Evolutionary conservation across 2,113 vertebrate genomes (phyloP).

Genomic region (Loxodonta africana): DNA sequence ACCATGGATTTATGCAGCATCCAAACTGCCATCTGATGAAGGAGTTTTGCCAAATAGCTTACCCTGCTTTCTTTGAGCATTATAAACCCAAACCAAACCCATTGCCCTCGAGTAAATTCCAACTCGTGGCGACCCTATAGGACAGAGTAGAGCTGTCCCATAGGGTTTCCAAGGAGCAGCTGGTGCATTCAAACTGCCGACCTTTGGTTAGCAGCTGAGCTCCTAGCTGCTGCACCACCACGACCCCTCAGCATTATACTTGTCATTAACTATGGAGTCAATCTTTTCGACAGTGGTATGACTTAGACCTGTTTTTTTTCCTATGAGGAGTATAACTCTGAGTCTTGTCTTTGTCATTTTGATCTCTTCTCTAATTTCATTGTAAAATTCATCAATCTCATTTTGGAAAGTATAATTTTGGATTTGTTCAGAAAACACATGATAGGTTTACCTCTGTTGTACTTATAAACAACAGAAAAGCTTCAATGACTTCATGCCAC

Average conservation of each 20-base stretch:
- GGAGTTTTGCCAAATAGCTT: background rate
- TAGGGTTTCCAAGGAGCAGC: too few species aligned
- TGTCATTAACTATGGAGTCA: background rate
- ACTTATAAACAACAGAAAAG: conserved; percentile 48
- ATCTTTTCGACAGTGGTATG: background rate
- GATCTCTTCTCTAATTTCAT: background rate
- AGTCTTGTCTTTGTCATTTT: background rate
- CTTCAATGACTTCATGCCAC: background rate
- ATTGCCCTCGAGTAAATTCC: too few species aligned
- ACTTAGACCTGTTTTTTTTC: background rate
- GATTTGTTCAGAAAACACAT: conserved; percentile 5
- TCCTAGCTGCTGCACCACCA: too few species aligned
- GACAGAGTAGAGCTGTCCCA: too few species aligned
- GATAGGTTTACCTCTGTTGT: background rate
- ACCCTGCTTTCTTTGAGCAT: background rate
- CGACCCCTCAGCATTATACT: background rate
- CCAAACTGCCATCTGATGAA: background rate
- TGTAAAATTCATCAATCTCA: background rate
- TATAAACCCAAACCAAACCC: too few species aligned
- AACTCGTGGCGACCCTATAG: too few species aligned
- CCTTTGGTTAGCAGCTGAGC: too few species aligned
- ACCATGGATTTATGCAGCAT: background rate
- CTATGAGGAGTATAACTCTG: background rate
- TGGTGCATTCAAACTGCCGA: too few species aligned
- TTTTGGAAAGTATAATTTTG: conserved; percentile 20